Evolutionary conservation across 2,888 invertebrate genomes (phyloP).

Genomic region (Callosobruchus maculatus): DNA sequence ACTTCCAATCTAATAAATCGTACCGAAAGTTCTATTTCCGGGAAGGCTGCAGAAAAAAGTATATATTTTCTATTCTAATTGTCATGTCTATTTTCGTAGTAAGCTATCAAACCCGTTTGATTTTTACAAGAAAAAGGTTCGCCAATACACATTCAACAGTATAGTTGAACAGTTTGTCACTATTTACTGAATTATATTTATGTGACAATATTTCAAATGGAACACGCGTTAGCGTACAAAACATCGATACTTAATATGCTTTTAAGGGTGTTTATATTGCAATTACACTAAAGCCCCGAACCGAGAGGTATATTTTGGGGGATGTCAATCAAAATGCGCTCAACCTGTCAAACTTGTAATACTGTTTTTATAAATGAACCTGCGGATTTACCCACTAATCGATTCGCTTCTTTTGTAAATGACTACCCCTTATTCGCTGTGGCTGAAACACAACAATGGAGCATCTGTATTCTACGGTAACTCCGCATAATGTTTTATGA

Average conservation of each 20-base stretch:
- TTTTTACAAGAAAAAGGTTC: too few species aligned
- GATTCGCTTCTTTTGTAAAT: background rate
- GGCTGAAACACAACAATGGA: background rate
- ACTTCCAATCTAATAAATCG: too few species aligned
- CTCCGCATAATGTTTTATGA: too few species aligned
- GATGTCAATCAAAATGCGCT: constrained; percentile 3
- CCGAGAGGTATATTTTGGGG: constrained; percentile 2
- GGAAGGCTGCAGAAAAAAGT: too few species aligned
- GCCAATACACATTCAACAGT: too few species aligned
- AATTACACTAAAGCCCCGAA: background rate
- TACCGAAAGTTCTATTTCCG: too few species aligned
- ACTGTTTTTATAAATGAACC: constrained; percentile 2
- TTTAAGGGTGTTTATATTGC: background rate
- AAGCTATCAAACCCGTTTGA: too few species aligned
- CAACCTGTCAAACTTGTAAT: constrained; percentile 2
- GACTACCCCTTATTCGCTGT: background rate
- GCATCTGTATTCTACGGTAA: too few species aligned
- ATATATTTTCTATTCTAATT: too few species aligned
- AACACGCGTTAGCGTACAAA: background rate
- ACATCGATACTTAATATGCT: background rate
- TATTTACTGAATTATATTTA: background rate
- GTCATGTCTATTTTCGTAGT: too few species aligned
- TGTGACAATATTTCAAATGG: background rate
- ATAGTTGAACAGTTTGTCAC: background rate
- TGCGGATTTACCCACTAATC: background rate